Base-by-base conservation (phyloP, 2,113 vertebrate species). In the Nannospalax galili region DNA sequence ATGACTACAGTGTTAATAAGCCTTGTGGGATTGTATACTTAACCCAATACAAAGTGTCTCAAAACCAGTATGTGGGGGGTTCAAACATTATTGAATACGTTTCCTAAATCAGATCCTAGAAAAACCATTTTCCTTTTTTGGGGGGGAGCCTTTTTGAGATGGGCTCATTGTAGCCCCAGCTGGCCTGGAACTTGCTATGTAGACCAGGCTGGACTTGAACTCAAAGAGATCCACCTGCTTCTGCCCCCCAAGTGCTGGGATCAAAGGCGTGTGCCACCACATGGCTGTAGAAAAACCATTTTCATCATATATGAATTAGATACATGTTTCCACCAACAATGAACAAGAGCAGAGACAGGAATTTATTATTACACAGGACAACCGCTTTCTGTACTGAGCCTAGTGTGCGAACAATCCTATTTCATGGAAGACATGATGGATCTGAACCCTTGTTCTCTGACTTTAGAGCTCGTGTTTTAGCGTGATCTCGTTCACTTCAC, bases 111-210 rank as follows among this genome's bases (percentile, higher is more conserved):
- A 81, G 45, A 80, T 67, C 74, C 73, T 60, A n/a, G 24, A 56
- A 92, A 35, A 84, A 92, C 17, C 15, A 60, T 73, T 90, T 93
- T 73, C 32, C n/a, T n/a, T n/a, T n/a, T n/a, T n/a, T n/a, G n/a
- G n/a, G n/a, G n/a, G n/a, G n/a, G n/a, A n/a, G n/a, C n/a, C n/a
- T n/a, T n/a, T n/a, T n/a, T n/a, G n/a, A n/a, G n/a, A n/a, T n/a
- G n/a, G n/a, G n/a, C n/a, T n/a, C n/a, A n/a, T n/a, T n/a, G n/a
- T n/a, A n/a, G n/a, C n/a, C n/a, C n/a, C n/a, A n/a, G n/a, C n/a
- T n/a, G n/a, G n/a, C n/a, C n/a, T n/a, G n/a, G n/a, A n/a, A n/a
- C n/a, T n/a, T n/a, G n/a, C n/a, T n/a, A n/a, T n/a, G n/a, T n/a
- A n/a, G n/a, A n/a, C n/a, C n/a, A n/a, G n/a, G n/a, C n/a, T n/a